Base-by-base conservation (phyloP, 2,113 vertebrate species). In the Pontoporia blainvillei region DNA sequence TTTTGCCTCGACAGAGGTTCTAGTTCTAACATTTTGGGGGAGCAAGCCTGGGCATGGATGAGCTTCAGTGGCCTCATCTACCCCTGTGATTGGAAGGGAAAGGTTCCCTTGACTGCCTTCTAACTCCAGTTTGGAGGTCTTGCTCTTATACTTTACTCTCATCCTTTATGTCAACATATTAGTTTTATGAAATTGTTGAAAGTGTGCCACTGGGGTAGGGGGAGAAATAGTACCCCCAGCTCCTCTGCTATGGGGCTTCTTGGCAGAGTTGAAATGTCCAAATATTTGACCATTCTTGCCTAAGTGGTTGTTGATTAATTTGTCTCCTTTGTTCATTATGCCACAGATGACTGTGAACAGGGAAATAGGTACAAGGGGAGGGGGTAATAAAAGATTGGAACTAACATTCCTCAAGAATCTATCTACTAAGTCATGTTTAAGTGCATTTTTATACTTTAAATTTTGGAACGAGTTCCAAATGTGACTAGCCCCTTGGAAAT, bases 401-500 rank as follows among this genome's bases (percentile, higher is more conserved):
- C 25, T 39, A 59, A 41, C 7, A 17, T 71, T 71, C 72, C 44
- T 66, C 14, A 66, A 20, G 13, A 52, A 71, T 36, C n/a, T 69
- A 71, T 71, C 52, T 25, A n/a, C 9, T 90, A 62, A 81, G 11
- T 78, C 31, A 20, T 66, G 13, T 93, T 78, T 89, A 52, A 21
- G n/a, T 13, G 15, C 18, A n/a, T n/a, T 61, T 93, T 52, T 83
- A 62, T 29, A 81, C 34, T 62, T 95, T 86, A 72, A 44, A n/a
- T 62, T 88, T 69, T 41, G 14, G 72, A 64, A 64, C 25, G 73
- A 66, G 29, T 61, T 82, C 66, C 67, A 49, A 73, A 91, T 36
- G 46, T 75, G 66, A 61, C 27, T 57, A 86, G 10, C 44, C 21
- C 21, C 25, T 86, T 91, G 75, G 39, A 86, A 81, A 75, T 25